A percentile compares a stretch with the other conserved stretches of the same genome.
These are phyloP conservation scores for Amiota communis DNA, from an alignment of 2,888 invertebrate species.

Conservation along the genomic window DNA sequence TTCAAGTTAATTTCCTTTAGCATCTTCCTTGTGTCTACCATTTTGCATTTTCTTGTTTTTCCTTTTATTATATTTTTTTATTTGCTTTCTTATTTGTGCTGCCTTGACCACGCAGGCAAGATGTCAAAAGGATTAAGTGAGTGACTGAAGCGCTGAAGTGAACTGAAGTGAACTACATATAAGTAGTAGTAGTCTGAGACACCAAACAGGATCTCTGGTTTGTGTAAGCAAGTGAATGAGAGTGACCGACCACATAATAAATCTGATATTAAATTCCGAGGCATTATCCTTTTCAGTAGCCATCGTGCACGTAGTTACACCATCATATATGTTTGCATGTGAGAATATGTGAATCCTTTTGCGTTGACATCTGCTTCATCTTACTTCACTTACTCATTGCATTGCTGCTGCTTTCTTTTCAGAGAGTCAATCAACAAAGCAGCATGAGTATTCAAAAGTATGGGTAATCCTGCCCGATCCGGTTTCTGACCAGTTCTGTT, in stretches of 20 bases:
- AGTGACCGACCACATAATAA: conserved; percentile 44
- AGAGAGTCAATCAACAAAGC: conserved; percentile 16
- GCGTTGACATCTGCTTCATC: conserved; percentile 11
- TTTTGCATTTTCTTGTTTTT: conserved; percentile 1
- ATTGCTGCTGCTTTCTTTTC: neutral
- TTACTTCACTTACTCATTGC: neutral
- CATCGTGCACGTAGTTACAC: conserved; percentile 33
- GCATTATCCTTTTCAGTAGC: conserved; percentile 38
- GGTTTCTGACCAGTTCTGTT: neutral
- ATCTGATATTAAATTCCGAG: conserved; percentile 45
- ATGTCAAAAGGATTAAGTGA: conserved; percentile 43
- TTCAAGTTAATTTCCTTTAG: conserved; percentile 16
- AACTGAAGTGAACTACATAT: neutral
- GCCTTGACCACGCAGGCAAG: conserved; percentile 32
- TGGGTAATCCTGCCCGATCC: neutral
- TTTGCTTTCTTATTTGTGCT: conserved; percentile 7
- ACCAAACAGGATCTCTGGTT: neutral
- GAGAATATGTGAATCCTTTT: conserved; percentile 34
- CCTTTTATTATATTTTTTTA: neutral
- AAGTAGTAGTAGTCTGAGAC: no score
- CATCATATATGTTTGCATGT: conserved; percentile 1
- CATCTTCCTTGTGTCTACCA: neutral
- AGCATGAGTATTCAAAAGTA: neutral
- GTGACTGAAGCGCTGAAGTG: conserved; percentile 4
- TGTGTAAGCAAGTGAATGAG: conserved; percentile 21